Evolutionary conservation across 2,888 invertebrate genomes (phyloP).

Genomic region (Theristus sp.): DNA sequence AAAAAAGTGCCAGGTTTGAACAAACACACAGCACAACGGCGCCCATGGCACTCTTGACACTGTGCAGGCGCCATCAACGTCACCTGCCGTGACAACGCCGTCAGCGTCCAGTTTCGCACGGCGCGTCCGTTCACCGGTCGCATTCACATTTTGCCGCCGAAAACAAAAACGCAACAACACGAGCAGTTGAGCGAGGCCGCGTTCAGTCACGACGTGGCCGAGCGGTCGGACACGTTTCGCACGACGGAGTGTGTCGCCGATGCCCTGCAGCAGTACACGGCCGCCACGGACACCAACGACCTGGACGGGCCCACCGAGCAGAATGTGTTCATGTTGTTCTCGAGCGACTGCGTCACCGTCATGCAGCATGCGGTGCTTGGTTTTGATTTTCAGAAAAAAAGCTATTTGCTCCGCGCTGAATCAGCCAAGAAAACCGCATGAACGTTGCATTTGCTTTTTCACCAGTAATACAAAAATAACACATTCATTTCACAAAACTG

Average conservation of each 20-base stretch:
- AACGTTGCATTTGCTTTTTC: too few species aligned
- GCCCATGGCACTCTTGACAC: neutral
- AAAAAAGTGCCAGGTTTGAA: too few species aligned
- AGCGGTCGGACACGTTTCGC: too few species aligned
- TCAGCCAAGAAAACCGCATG: too few species aligned
- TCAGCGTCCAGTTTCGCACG: neutral
- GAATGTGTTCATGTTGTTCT: neutral
- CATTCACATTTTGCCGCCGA: neutral
- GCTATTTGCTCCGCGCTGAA: neutral
- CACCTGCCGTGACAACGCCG: neutral
- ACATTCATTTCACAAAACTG: neutral
- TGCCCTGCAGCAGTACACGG: too few species aligned
- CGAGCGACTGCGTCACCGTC: neutral
- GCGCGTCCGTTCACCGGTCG: neutral
- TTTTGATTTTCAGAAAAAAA: too few species aligned
- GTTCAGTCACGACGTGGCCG: neutral
- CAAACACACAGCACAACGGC: neutral
- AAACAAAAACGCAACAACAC: too few species aligned
- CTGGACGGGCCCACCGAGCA: neutral
- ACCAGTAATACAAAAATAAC: neutral
- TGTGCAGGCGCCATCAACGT: neutral
- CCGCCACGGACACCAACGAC: neutral
- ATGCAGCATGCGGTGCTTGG: neutral
- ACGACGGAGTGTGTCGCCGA: too few species aligned
- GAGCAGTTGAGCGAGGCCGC: neutral